phyloP scores from a whole-genome alignment of 2,113 vertebrate genomes.

The Vanacampus margaritifer region DNA sequence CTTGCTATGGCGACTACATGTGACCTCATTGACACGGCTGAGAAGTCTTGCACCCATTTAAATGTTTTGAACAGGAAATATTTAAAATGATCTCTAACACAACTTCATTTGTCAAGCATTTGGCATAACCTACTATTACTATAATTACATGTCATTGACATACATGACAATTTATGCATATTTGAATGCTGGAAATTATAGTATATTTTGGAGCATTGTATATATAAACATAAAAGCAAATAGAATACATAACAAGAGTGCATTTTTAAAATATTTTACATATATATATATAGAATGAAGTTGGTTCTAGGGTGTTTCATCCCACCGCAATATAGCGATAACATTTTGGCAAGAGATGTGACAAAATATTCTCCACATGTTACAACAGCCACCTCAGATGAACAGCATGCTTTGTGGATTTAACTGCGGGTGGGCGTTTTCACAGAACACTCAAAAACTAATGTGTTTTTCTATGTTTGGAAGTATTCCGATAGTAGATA shows the following conservation, averaged over 20 bases:
- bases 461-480: conserved; percentile 20
- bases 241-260: conserved; percentile 2
- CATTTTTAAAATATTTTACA: too few species aligned
- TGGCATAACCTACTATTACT: background rate
- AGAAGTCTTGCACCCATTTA: background rate
- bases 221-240: conserved; percentile 1
- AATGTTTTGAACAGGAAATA: background rate
- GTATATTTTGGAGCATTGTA: background rate
- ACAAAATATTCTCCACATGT: conserved; percentile 54
- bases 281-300: conserved; percentile 2
- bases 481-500: background rate
- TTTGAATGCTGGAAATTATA: conserved; percentile 10
- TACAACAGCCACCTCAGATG: conserved; percentile 54
- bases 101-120: conserved; percentile 2
- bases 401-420: conserved; percentile 34
- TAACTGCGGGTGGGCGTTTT: conserved; percentile 24
- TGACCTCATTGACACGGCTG: background rate
- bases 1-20: conserved; percentile 6
- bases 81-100: background rate
- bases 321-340: conserved; percentile 29
- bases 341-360: conserved; percentile 50
- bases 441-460: conserved; percentile 20
- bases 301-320: conserved; percentile 21
- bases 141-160: background rate
- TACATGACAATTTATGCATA: background rate